Evolutionary conservation across 2,113 vertebrate genomes (phyloP), one percentile per base, ranked within the genome.

Genomic region (Mobula birostris): DNA sequence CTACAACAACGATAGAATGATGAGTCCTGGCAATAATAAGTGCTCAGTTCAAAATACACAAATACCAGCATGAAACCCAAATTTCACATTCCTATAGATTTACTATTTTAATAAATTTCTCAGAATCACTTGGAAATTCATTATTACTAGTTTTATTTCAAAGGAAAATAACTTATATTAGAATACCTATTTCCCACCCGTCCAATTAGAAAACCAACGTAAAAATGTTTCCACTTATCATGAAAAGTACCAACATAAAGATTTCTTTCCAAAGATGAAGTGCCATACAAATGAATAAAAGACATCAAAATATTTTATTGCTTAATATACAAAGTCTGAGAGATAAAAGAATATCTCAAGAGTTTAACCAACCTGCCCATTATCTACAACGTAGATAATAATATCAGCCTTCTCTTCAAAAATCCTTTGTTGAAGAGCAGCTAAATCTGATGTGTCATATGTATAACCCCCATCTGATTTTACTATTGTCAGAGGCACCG

Each of bases 381-480:
- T 99, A 94, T 99, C 99, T 0, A 98, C 97, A n/a, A 99, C 98
- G 6, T 99, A 99, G 95, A 99, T 97, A 72, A 99, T 94, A 94
- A 97, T 96, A 95, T 99, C 96, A 0, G 97, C 98, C 90, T 98
- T 98, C 96, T 99, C 99, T 1, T 97, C 96, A 0, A 95, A 96
- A 0, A 99, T 66, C 66, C 99, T 96, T 83, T 99, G 98, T 17
- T 94, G 97, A 68, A 99, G 92, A 29, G 99, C 98, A 2, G 99
- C 98, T 56, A 99, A 95, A 96, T 99, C 99, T 0, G 99, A 99
- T 0, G 99, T 99, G 96, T 99, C 99, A 0, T 99, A 99, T 0
- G 99, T 99, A 95, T 96, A 99, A 14, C 99, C 99, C 0, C 99
- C 99, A 0, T 99, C 99, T 0, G 99, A 99, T 94, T 99, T 99